These are phyloP conservation scores for Melangyna quadrimaculata DNA, from an alignment of 2,888 invertebrate genomes.

Conservation along the genomic window DNA sequence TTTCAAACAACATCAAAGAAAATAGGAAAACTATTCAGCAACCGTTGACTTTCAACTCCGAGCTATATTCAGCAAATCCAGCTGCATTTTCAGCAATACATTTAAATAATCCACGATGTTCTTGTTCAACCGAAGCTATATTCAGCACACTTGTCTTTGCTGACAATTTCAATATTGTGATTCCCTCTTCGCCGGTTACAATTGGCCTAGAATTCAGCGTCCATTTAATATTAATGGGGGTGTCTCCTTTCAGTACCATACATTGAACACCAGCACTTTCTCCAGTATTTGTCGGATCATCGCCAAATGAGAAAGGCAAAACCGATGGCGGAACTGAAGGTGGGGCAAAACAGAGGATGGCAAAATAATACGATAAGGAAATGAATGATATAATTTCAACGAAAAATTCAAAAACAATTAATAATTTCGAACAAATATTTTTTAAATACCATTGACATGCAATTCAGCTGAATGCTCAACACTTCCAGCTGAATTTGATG, in stretches of 20 bases:
- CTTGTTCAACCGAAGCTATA: constrained; percentile 85
- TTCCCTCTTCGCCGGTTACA: constrained; percentile 82
- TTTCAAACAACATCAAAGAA: constrained; percentile 13
- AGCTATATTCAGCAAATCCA: constrained; percentile 85
- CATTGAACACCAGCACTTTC: constrained; percentile 87
- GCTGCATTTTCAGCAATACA: constrained; percentile 88
- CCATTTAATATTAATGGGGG: constrained; percentile 90
- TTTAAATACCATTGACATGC: constrained; percentile 74
- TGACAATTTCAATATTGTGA: constrained; percentile 82
- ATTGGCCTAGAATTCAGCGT: constrained; percentile 82
- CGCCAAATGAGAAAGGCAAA: constrained; percentile 87
- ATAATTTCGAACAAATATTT: neutral
- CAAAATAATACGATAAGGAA: constrained; percentile 7
- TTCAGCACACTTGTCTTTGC: constrained; percentile 85
- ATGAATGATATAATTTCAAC: constrained; percentile 55
- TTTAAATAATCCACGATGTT: constrained; percentile 88
- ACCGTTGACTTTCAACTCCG: constrained; percentile 89
- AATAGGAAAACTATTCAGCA: constrained; percentile 35
- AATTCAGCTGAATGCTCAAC: constrained; percentile 80
- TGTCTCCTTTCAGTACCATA: constrained; percentile 89
- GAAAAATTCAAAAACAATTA: constrained; percentile 19
- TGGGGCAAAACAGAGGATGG: constrained; percentile 27
- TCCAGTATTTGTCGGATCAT: constrained; percentile 86
- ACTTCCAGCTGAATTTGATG: constrained; percentile 83
- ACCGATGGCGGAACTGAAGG: constrained; percentile 85